A percentile compares a stretch with the other conserved stretches of the same genome.
phyloP scores from a whole-genome alignment of 2,888 invertebrate species.

The Pherbina coryleti region DNA sequence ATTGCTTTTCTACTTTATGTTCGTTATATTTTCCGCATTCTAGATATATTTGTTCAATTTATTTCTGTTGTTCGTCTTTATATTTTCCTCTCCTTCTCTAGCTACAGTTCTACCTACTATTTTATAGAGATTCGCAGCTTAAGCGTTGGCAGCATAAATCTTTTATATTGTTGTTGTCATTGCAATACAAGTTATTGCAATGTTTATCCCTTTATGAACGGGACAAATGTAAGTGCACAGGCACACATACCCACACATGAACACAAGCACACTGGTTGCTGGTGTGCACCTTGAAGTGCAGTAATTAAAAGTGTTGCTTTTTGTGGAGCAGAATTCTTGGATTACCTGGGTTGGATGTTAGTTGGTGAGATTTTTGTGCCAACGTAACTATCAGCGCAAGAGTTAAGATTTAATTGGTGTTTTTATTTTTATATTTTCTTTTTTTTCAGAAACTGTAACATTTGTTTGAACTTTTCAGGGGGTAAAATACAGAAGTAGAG shows the following conservation, averaged over 20 bases:
- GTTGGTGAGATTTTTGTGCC: background rate
- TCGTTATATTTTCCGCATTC: background rate
- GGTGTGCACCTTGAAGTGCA: background rate
- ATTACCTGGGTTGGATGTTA: background rate
- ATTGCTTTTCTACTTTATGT: constrained; percentile 16
- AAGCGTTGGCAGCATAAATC: too few relatives aligned
- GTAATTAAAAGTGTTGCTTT: constrained; percentile 5
- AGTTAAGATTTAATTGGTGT: too few relatives aligned
- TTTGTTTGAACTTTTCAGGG: too few relatives aligned
- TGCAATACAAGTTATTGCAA: background rate
- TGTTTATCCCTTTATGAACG: background rate
- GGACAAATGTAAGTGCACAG: too few relatives aligned
- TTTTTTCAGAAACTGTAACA: too few relatives aligned
- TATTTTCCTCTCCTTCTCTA: background rate
- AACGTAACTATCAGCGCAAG: too few relatives aligned
- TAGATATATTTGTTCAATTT: background rate
- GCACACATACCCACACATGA: background rate
- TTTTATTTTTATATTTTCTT: too few relatives aligned
- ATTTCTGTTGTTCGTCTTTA: background rate
- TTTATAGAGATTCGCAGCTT: background rate
- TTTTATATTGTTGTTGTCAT: background rate
- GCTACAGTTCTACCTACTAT: background rate
- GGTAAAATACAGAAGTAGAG: too few relatives aligned
- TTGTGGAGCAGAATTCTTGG: background rate
- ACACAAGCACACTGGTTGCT: background rate